Conservation (phyloP, 2,888 invertebrate genomes). For the Lypha dubia region DNA sequence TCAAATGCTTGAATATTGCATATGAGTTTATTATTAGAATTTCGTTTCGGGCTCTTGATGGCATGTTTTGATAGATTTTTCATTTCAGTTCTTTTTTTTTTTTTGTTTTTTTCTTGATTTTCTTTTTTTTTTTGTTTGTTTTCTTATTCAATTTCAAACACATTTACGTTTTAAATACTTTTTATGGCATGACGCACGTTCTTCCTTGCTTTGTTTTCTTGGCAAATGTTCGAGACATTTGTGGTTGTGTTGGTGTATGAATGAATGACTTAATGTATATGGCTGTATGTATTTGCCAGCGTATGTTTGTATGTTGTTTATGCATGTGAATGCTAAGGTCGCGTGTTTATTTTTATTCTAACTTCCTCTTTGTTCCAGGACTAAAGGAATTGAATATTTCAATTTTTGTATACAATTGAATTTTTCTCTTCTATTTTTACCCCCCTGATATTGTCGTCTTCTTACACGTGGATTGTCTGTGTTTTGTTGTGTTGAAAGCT, state of each 20-base stretch:
- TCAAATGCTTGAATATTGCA: slow-evolving; percentile 57
- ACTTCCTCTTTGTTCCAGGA: slow-evolving; percentile 40
- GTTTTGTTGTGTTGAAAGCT: slow-evolving; percentile 60
- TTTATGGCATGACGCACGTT: slow-evolving; percentile 60
- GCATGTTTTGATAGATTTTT: slow-evolving; percentile 70
- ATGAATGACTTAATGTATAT: background rate
- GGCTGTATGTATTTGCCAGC: background rate
- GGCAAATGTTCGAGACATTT: slow-evolving; percentile 5
- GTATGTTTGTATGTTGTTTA: too few relatives aligned
- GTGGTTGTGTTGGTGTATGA: background rate
- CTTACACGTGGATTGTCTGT: slow-evolving; percentile 55
- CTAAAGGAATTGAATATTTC: slow-evolving; percentile 54
- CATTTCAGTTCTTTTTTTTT: slow-evolving; percentile 17
- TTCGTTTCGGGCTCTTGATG: slow-evolving; percentile 62
- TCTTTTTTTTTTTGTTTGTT: slow-evolving; percentile 4
- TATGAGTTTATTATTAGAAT: slow-evolving; percentile 51
- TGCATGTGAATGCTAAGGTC: slow-evolving; percentile 38
- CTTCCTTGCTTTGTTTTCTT: slow-evolving; percentile 8
- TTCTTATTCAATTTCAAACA: slow-evolving; percentile 28
- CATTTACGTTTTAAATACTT: slow-evolving; percentile 66
- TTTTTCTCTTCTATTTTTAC: slow-evolving; percentile 14
- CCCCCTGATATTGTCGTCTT: slow-evolving; percentile 5
- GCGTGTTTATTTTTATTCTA: slow-evolving; percentile 68
- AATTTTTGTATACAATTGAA: slow-evolving; percentile 10
- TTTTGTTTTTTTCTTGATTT: background rate